Conservation (phyloP, 2,888 invertebrate genomes). For the Loripinus fragilis region DNA sequence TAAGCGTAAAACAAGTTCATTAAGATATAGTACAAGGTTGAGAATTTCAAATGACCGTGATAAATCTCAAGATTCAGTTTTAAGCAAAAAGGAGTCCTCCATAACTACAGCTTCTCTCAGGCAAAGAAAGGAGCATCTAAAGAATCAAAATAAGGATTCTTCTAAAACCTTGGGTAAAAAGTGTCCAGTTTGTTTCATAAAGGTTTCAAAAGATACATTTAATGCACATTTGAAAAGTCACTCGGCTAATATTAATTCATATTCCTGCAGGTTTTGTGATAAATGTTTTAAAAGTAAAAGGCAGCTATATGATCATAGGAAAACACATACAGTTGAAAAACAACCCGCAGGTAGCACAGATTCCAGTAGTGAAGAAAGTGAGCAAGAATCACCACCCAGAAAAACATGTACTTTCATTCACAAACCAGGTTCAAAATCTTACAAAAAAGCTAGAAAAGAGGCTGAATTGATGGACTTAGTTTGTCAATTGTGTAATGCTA, state of each 20-base stretch:
- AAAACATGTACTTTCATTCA: not conserved
- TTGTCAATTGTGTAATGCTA: conserved; percentile 4
- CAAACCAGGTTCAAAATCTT: not conserved
- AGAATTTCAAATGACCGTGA: not conserved
- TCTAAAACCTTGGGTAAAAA: not conserved
- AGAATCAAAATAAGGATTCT: not conserved
- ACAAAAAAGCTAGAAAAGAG: no score
- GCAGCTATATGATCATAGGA: conserved; percentile 5
- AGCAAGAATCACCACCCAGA: not conserved
- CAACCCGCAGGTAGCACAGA: not conserved
- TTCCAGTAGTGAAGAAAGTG: not conserved
- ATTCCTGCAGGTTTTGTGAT: conserved; percentile 41
- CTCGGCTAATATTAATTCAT: conserved; percentile 38
- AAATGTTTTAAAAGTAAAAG: not conserved
- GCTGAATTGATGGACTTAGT: not conserved
- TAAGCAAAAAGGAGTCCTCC: not conserved
- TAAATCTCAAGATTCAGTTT: not conserved
- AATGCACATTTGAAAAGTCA: conserved; percentile 34
- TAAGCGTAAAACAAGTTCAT: no score
- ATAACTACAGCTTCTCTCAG: no score
- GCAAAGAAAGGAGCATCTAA: no score
- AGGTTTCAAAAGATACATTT: not conserved
- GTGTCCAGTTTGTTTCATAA: conserved; percentile 8
- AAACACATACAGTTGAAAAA: not conserved
- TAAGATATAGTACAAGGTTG: not conserved